Evolutionary conservation across 2,888 invertebrate genomes (phyloP).

Genomic region (Cancer borealis): DNA sequence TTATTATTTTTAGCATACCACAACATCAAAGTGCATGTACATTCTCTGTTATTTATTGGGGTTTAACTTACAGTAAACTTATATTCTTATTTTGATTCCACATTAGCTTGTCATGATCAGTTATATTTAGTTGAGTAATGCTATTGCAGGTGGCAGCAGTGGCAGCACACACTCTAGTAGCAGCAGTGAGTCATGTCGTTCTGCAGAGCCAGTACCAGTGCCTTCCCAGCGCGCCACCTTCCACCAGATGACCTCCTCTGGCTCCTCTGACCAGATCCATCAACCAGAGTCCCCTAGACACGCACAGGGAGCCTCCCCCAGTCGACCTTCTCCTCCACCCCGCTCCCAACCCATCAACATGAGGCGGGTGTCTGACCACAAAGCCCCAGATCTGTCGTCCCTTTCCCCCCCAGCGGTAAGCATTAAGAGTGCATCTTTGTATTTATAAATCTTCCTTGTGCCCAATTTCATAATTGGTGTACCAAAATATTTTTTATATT

Average conservation of each 20-base stretch:
- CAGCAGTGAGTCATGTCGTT: conserved; percentile 71
- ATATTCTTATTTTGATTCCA: background rate
- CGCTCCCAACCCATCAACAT: conserved; percentile 93
- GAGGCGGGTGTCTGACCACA: conserved; percentile 82
- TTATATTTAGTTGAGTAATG: background rate
- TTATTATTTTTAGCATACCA: background rate
- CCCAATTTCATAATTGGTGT: background rate
- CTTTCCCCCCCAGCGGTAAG: conserved; percentile 93
- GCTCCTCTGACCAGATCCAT: conserved; percentile 68
- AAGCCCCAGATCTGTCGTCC: conserved; percentile 90
- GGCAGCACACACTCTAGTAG: conserved; percentile 73
- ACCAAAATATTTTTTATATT: background rate
- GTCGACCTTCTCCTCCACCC: conserved; percentile 80
- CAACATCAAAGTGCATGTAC: background rate
- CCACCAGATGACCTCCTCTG: conserved; percentile 75
- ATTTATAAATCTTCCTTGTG: background rate
- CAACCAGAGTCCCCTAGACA: conserved; percentile 70
- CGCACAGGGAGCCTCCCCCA: conserved; percentile 35
- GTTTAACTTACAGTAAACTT: background rate
- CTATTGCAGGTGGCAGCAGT: conserved; percentile 68
- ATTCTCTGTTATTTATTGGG: background rate
- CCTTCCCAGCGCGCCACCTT: conserved; percentile 84
- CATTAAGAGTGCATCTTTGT: conserved; percentile 78
- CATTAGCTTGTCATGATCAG: background rate
- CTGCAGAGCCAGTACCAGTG: conserved; percentile 86